phyloP scores from a whole-genome alignment of 1,140 invertebrate genomes.

The Sycobia sp. region DNA sequence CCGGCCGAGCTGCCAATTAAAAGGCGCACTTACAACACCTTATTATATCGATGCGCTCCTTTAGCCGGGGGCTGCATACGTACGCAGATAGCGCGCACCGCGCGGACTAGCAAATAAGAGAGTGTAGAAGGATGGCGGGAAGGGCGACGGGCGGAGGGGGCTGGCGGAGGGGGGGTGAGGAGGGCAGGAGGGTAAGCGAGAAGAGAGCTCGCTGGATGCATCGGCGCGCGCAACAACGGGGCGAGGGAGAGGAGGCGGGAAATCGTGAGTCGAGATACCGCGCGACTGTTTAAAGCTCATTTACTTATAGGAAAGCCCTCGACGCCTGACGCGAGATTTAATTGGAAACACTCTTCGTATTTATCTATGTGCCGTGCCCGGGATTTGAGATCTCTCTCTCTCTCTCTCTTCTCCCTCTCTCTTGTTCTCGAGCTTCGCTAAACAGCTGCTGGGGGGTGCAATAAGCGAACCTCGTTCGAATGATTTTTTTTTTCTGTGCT shows the following conservation, averaged over 20 bases:
- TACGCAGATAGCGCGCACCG: conserved; percentile 14
- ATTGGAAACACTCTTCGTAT: conserved; percentile 57
- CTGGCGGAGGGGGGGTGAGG: neutral
- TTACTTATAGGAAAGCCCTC: conserved; percentile 39
- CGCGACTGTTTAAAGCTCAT: conserved; percentile 39
- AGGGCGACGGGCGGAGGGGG: neutral
- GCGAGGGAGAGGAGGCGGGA: conserved; percentile 9
- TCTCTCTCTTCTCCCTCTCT: too few relatives aligned
- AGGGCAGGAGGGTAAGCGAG: neutral
- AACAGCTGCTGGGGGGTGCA: too few relatives aligned
- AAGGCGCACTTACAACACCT: conserved; percentile 44
- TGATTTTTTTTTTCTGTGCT: too few relatives aligned
- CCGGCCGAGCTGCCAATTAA: conserved; percentile 43
- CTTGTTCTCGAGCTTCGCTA: too few relatives aligned
- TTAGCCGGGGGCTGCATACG: conserved; percentile 28
- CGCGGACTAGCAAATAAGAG: too few relatives aligned
- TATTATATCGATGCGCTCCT: conserved; percentile 43
- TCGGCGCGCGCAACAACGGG: too few relatives aligned
- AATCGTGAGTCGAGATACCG: conserved; percentile 25
- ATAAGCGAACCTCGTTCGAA: too few relatives aligned
- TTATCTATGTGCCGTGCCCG: conserved; percentile 28
- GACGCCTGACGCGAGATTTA: conserved; percentile 44
- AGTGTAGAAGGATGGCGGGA: neutral
- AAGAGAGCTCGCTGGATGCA: too few relatives aligned
- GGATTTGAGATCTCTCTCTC: too few relatives aligned